Evolutionary conservation across 2,113 vertebrate species (phyloP).

Genomic region (Malurus cyaneus): DNA sequence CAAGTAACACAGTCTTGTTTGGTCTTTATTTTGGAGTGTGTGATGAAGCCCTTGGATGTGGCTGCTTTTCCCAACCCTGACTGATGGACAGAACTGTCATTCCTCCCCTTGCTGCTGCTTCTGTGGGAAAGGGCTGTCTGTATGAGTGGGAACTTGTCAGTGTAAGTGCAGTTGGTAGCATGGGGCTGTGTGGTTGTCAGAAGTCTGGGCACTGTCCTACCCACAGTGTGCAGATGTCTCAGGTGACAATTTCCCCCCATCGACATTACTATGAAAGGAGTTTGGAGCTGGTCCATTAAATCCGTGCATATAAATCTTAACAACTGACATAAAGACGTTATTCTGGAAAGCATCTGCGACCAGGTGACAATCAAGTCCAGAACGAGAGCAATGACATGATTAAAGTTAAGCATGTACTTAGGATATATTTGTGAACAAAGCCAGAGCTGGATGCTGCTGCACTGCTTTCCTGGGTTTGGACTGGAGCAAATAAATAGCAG

Average conservation of each 20-base stretch:
- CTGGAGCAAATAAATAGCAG: background rate
- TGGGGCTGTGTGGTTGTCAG: background rate
- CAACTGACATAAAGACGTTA: background rate
- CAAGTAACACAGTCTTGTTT: background rate
- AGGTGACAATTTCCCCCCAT: background rate
- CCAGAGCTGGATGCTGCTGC: background rate
- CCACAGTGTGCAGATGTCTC: background rate
- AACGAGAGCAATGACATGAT: background rate
- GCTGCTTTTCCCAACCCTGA: background rate
- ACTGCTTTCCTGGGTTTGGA: background rate
- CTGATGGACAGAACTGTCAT: background rate
- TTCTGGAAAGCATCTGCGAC: background rate
- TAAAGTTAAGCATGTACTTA: background rate
- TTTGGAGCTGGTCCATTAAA: background rate
- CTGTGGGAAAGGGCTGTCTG: background rate
- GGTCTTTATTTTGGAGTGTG: background rate
- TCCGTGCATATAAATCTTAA: background rate
- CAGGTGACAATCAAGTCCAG: background rate
- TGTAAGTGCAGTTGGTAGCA: too few species aligned
- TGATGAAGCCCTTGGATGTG: background rate
- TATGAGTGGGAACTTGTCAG: background rate
- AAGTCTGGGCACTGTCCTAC: background rate
- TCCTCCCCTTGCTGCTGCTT: background rate
- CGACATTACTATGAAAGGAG: background rate
- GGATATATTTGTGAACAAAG: background rate